phyloP scores from a whole-genome alignment of 2,888 invertebrate species.

The Dynastes grantii region DNA sequence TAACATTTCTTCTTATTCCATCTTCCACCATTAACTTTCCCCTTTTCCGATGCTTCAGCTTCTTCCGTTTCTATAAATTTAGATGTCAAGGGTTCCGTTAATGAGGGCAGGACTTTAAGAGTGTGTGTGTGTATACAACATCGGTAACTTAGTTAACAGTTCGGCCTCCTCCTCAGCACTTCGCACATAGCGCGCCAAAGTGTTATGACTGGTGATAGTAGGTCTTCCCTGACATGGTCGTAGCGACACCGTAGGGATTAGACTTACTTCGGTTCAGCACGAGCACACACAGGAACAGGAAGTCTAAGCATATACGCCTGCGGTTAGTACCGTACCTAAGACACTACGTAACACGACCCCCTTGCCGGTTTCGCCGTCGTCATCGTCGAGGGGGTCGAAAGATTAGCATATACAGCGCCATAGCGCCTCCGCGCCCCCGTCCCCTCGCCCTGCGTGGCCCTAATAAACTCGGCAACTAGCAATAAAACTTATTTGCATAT shows the following conservation, averaged over 20 bases:
- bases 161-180: constrained; percentile 22
- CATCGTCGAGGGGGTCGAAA: constrained; percentile 59
- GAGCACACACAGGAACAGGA: constrained; percentile 22
- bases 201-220: constrained; percentile 45
- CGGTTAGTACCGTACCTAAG: constrained; percentile 19
- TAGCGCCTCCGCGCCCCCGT: neutral
- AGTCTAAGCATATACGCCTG: constrained; percentile 7
- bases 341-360: constrained; percentile 26
- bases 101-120: constrained; percentile 36
- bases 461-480: constrained; percentile 69
- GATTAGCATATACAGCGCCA: constrained; percentile 65
- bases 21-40: too few relatives aligned
- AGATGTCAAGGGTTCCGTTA: constrained; percentile 44
- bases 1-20: too few relatives aligned
- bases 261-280: constrained; percentile 1
- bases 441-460: constrained; percentile 47
- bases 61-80: constrained; percentile 30
- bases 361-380: constrained; percentile 28
- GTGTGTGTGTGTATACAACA: constrained; percentile 24
- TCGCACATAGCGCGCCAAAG: constrained; percentile 11
- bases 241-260: constrained; percentile 50
- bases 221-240: constrained; percentile 27
- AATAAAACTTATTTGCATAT: constrained; percentile 70
- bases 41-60: neutral
- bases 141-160: constrained; percentile 42